These are phyloP conservation scores for Bacillus rossius DNA, from an alignment of 1,140 invertebrate species.

Conservation along the genomic window DNA sequence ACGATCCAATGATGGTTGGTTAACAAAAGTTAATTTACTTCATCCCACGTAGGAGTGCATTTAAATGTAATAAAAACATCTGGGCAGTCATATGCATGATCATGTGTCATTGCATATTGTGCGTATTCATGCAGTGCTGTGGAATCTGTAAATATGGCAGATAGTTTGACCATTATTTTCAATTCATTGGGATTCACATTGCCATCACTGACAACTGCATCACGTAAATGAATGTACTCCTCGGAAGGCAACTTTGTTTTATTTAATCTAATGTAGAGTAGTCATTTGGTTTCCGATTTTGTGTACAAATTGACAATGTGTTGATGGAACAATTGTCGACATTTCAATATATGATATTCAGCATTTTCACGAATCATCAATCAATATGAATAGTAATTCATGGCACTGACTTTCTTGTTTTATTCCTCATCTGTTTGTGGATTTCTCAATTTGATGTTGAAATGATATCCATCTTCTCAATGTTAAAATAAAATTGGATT, in stretches of 20 bases:
- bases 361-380: conserved; percentile 33
- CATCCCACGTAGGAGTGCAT: conserved; percentile 7
- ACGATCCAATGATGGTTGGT: conserved; percentile 18
- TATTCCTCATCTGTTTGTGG: conserved; percentile 28
- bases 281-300: conserved; percentile 36
- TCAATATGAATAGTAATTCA: conserved; percentile 38
- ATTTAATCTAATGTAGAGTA: conserved; percentile 34
- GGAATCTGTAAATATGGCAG: conserved; percentile 36
- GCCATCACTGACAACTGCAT: no score
- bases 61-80: conserved; percentile 28
- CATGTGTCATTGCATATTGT: conserved; percentile 40
- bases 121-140: conserved; percentile 40
- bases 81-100: conserved; percentile 33
- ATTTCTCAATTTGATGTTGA: conserved; percentile 33
- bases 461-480: conserved; percentile 39
- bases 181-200: not conserved
- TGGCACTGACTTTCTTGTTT: conserved; percentile 33
- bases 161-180: conserved; percentile 28
- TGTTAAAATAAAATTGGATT: conserved; percentile 38
- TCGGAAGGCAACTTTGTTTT: no score
- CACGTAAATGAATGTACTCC: no score
- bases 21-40: not conserved
- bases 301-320: conserved; percentile 38
- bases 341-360: conserved; percentile 17
- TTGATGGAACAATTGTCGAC: conserved; percentile 29